phyloP scores from a whole-genome alignment of 2,113 vertebrate genomes.

The Pseudopipra pipra region DNA sequence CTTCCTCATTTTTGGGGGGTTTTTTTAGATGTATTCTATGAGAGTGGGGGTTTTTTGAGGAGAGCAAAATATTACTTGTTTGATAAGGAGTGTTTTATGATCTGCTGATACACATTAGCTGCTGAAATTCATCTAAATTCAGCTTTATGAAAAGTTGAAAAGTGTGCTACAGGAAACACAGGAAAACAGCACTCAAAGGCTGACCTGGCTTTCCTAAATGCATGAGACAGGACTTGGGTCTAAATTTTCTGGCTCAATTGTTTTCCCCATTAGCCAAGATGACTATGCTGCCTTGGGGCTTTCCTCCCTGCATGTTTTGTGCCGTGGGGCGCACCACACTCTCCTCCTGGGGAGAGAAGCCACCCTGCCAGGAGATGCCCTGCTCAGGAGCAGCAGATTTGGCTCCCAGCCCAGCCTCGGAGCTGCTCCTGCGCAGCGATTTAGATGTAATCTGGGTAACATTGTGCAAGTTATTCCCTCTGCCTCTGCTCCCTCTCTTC shows the following conservation, averaged over 20 bases:
- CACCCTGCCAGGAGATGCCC: not conserved
- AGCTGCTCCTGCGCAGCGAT: not conserved
- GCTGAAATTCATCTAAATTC: not conserved
- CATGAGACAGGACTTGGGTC: not conserved
- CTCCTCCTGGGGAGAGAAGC: not conserved
- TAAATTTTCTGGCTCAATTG: not conserved
- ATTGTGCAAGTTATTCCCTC: not conserved
- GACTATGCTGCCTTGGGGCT: not conserved
- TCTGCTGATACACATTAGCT: not conserved
- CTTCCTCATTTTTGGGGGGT: not conserved
- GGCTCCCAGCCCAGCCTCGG: not conserved
- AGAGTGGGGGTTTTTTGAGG: not conserved
- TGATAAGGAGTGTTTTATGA: not conserved
- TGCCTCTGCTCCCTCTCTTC: not conserved
- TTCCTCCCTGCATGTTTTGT: fast-evolving
- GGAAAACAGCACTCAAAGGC: not conserved
- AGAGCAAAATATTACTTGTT: not conserved
- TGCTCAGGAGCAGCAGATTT: not conserved
- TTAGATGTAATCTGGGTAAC: not conserved
- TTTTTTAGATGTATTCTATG: not conserved
- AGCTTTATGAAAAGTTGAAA: not conserved
- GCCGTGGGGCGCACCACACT: fast-evolving
- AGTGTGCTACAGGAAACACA: not conserved
- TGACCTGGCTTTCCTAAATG: not conserved
- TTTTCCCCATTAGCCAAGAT: not conserved